Evolutionary conservation across 2,797 vertebrate genomes (phyloP).

Genomic region (Morelia viridis): DNA sequence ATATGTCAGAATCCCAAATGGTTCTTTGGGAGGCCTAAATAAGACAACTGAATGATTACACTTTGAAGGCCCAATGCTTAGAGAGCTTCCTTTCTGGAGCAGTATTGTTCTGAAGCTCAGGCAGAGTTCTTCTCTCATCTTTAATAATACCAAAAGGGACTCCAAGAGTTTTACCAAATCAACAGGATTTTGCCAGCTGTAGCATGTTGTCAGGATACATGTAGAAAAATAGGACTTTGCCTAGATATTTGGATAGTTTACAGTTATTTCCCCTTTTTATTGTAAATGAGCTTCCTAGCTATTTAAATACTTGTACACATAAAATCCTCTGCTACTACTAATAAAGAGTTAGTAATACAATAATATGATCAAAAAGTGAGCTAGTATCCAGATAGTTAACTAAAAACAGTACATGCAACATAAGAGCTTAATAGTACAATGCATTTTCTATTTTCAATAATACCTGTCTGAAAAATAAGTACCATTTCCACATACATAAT

Average conservation of each 20-base stretch:
- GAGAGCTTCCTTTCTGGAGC: not conserved
- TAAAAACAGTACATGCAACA: conserved; percentile 16
- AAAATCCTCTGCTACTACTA: not conserved
- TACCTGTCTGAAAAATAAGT: not conserved
- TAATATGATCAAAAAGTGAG: not conserved
- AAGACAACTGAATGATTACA: not conserved
- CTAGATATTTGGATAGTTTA: not conserved
- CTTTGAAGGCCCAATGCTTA: not conserved
- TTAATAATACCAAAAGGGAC: not conserved
- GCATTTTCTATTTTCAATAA: conserved; percentile 23
- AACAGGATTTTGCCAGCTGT: not conserved
- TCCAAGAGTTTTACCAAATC: no score
- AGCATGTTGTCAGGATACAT: not conserved
- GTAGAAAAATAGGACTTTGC: not conserved
- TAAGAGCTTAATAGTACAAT: not conserved
- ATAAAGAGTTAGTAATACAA: conserved; percentile 32
- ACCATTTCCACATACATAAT: not conserved
- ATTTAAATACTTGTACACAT: not conserved
- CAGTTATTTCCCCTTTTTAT: not conserved
- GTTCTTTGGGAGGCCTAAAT: not conserved
- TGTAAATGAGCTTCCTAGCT: not conserved
- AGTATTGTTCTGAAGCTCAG: not conserved
- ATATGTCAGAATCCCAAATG: not conserved
- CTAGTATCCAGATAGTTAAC: conserved; percentile 20
- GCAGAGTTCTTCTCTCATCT: not conserved